Evolutionary conservation across 2,888 invertebrate species (phyloP).

Genomic region (Psococerastis gibbosa): DNA sequence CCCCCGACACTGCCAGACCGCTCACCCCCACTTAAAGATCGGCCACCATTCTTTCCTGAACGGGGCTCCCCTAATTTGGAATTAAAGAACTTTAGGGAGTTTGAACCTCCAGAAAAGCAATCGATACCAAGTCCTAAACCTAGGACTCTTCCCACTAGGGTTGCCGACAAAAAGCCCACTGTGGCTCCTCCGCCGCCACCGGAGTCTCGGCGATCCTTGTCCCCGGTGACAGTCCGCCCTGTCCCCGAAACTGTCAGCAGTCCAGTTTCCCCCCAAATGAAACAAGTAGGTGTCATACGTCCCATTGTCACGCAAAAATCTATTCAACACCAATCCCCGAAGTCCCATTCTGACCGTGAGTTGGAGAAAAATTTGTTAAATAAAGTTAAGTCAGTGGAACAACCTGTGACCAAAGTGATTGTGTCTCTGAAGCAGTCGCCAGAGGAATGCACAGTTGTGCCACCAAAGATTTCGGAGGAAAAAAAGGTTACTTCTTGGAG

Average conservation of each 20-base stretch:
- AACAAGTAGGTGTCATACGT: constrained; percentile 32
- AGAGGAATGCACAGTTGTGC: constrained; percentile 13
- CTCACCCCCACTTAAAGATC: too few relatives aligned
- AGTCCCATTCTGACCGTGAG: constrained; percentile 36
- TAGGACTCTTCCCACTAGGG: neutral
- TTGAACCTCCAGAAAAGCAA: too few relatives aligned
- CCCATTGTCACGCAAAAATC: constrained; percentile 28
- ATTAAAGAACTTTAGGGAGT: too few relatives aligned
- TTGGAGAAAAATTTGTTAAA: constrained; percentile 50
- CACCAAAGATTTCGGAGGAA: constrained; percentile 10
- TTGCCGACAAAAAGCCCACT: neutral
- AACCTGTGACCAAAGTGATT: constrained; percentile 28
- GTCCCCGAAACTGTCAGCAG: constrained; percentile 1
- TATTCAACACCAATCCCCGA: constrained; percentile 11
- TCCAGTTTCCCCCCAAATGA: constrained; percentile 23
- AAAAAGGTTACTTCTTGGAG: constrained; percentile 26
- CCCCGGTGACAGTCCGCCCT: constrained; percentile 6
- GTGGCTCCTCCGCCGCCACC: neutral
- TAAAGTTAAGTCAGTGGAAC: constrained; percentile 37
- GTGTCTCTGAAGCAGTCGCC: constrained; percentile 24
- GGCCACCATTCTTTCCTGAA: too few relatives aligned
- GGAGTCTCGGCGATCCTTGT: constrained; percentile 13
- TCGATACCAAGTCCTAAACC: neutral
- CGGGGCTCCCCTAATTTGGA: too few relatives aligned
- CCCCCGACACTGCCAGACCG: too few relatives aligned